A percentile compares a stretch with the other conserved stretches of the same genome.
Conservation (phyloP, 2,113 vertebrate genomes). For the Emydocephalus ijimae region DNA sequence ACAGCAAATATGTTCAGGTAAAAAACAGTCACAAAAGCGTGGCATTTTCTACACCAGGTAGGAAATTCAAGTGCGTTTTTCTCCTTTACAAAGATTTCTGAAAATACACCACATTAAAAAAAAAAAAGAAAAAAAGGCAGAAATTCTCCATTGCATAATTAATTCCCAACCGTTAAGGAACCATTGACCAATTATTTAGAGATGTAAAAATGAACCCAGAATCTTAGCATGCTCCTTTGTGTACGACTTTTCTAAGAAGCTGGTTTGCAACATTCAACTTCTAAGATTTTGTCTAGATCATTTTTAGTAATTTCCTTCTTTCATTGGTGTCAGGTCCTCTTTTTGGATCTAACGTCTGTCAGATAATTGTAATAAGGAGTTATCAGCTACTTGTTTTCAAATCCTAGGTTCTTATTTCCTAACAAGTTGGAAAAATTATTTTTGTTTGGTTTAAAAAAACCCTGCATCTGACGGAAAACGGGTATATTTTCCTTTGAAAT, state of each 20-base stretch:
- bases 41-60: neutral
- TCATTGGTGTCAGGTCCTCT: neutral
- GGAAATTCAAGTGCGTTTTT: neutral
- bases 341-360: neutral
- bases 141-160: neutral
- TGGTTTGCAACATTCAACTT: neutral
- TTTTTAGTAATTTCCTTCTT: neutral
- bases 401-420: neutral
- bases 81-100: neutral
- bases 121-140: neutral
- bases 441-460: neutral
- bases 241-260: neutral
- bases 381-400: neutral
- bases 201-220: neutral
- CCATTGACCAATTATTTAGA: neutral
- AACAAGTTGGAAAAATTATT: neutral
- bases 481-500: neutral
- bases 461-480: neutral
- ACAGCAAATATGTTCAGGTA: constrained; percentile 71
- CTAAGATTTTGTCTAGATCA: neutral
- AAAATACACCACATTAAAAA: neutral
- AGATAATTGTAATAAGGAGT: neutral
- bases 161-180: neutral
- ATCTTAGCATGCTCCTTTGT: too few species aligned
- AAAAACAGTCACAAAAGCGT: neutral